These are phyloP conservation scores for Rhinoptilus africanus DNA, from an alignment of 2,113 vertebrate genomes.

Conservation along the genomic window DNA sequence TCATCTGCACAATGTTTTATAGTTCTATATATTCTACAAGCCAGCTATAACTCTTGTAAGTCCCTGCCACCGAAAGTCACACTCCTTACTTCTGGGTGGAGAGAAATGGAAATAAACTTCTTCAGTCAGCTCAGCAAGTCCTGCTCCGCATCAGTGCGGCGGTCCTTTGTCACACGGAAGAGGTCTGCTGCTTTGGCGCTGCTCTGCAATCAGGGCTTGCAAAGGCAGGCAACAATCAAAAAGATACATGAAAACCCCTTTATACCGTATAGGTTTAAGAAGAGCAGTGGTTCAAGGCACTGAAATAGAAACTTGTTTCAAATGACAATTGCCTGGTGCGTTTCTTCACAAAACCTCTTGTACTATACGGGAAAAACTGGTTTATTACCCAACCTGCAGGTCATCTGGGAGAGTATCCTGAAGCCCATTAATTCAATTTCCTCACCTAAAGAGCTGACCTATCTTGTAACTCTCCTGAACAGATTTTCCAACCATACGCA, in stretches of 20 bases:
- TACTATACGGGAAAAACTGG: background rate
- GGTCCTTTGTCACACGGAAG: background rate
- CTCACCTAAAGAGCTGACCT: background rate
- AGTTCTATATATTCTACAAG: background rate
- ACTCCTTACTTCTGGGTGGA: background rate
- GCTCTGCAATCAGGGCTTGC: background rate
- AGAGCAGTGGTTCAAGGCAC: background rate
- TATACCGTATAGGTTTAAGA: background rate
- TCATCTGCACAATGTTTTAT: background rate
- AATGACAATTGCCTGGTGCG: background rate
- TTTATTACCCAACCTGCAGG: background rate
- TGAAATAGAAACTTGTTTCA: background rate
- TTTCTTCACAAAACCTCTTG: background rate
- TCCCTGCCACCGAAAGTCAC: background rate
- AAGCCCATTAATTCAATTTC: background rate
- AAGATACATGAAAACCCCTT: background rate
- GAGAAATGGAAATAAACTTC: background rate
- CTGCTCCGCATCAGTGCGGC: background rate
- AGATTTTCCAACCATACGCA: background rate
- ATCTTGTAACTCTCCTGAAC: background rate
- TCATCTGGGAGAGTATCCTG: background rate
- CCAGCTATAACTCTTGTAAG: background rate
- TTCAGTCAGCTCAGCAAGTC: background rate
- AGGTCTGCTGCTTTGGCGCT: background rate
- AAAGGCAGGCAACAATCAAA: background rate